phyloP scores from a whole-genome alignment of 2,888 invertebrate species.

The Amiota communis region DNA sequence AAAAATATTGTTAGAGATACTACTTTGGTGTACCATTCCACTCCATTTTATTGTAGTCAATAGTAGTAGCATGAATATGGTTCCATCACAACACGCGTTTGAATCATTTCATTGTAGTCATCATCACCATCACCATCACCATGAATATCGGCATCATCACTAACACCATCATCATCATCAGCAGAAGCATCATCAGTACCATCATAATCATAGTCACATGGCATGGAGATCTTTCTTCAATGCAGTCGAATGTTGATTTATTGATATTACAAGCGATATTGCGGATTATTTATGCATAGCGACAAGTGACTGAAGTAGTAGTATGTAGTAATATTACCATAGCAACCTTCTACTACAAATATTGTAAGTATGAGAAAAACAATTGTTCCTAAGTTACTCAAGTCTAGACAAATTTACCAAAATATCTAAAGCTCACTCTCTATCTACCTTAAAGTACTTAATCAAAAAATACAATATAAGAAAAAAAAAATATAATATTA shows the following conservation, averaged over 20 bases:
- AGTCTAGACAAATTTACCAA: too few relatives aligned
- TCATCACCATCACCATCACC: not conserved
- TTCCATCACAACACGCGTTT: slow-evolving; percentile 65
- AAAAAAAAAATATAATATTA: too few relatives aligned
- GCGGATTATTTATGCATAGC: slow-evolving; percentile 25
- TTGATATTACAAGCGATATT: slow-evolving; percentile 26
- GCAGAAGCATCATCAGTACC: not conserved
- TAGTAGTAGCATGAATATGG: slow-evolving; percentile 33
- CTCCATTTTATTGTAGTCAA: slow-evolving; percentile 50
- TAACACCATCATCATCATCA: not conserved
- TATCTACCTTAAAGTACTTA: too few relatives aligned
- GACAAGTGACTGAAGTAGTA: slow-evolving; percentile 12
- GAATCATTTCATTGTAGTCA: slow-evolving; percentile 59
- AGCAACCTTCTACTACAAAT: too few relatives aligned
- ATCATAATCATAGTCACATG: not conserved
- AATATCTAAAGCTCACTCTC: too few relatives aligned
- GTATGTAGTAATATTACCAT: not conserved
- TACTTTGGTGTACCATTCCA: slow-evolving; percentile 45
- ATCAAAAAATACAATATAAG: too few relatives aligned
- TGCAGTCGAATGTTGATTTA: slow-evolving; percentile 27
- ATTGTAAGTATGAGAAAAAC: too few relatives aligned
- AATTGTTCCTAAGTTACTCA: too few relatives aligned
- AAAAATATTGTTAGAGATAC: slow-evolving; percentile 37
- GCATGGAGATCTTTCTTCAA: slow-evolving; percentile 14
- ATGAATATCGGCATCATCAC: not conserved